Evolutionary conservation across 1,140 invertebrate genomes (phyloP).

Genomic region (Andricus grossulariae): DNA sequence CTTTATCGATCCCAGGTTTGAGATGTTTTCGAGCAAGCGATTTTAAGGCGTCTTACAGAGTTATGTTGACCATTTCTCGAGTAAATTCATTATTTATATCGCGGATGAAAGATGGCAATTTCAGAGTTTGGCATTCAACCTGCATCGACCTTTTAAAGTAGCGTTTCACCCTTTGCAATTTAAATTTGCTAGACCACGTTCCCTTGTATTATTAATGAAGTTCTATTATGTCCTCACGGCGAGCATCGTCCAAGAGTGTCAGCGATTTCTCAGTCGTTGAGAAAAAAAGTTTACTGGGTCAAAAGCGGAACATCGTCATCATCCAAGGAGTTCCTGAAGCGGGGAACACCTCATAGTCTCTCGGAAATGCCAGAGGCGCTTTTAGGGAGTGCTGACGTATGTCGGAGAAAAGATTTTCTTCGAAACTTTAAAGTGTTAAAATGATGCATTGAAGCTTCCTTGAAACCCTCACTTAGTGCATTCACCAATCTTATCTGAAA

Average conservation of each 20-base stretch:
- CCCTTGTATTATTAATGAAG: constrained; percentile 48
- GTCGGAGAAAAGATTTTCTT: neutral
- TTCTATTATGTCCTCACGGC: constrained; percentile 43
- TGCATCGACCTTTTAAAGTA: constrained; percentile 46
- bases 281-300: constrained; percentile 17
- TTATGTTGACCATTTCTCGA: constrained; percentile 32
- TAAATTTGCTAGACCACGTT: constrained; percentile 42
- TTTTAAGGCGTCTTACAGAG: constrained; percentile 2
- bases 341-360: neutral
- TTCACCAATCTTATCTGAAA: too few species aligned
- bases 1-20: constrained; percentile 17
- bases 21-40: constrained; percentile 5
- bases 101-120: constrained; percentile 43
- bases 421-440: too few species aligned
- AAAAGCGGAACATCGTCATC: constrained; percentile 18
- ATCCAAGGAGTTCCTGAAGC: neutral
- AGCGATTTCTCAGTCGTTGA: constrained; percentile 14
- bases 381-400: neutral
- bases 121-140: constrained; percentile 37
- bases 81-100: constrained; percentile 40
- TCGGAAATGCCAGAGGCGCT: neutral
- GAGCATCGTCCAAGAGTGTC: constrained; percentile 25
- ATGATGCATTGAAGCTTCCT: too few species aligned
- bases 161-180: constrained; percentile 40
- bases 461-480: too few species aligned